Percentiles rank a stretch among this genome's conserved stretches.
phyloP scores from a whole-genome alignment of 2,888 invertebrate species.

The Magallana nippona region DNA sequence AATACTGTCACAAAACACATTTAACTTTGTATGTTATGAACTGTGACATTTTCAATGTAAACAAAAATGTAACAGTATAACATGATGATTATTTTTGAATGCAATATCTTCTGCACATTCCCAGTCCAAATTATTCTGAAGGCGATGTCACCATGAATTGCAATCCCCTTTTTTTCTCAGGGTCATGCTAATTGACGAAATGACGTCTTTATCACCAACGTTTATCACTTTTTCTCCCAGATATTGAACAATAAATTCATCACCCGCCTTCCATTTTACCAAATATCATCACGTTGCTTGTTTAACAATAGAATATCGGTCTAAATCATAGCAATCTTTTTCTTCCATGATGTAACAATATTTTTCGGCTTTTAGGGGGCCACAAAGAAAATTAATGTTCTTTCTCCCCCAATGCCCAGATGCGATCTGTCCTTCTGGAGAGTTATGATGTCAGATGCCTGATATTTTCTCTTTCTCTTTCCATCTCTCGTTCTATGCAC shows the following conservation, averaged over 20 bases:
- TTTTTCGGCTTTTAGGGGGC: conserved; percentile 17
- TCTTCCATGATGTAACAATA: conserved; percentile 4
- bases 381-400: conserved; percentile 17
- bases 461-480: too few relatives aligned
- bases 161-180: conserved; percentile 1
- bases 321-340: conserved; percentile 19
- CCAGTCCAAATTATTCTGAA: not conserved
- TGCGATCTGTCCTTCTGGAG: not conserved
- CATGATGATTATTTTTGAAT: too few relatives aligned
- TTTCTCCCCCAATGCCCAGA: not conserved
- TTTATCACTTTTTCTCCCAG: conserved; percentile 16
- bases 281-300: conserved; percentile 16
- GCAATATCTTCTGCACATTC: too few relatives aligned
- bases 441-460: not conserved
- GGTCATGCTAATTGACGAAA: conserved; percentile 30
- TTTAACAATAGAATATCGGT: conserved; percentile 13
- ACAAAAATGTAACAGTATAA: too few relatives aligned
- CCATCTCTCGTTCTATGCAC: too few relatives aligned
- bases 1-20: too few relatives aligned
- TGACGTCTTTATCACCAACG: conserved; percentile 20
- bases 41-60: too few relatives aligned
- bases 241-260: conserved; percentile 29
- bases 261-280: conserved; percentile 1
- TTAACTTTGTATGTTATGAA: too few relatives aligned
- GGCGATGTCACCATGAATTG: conserved; percentile 1